Conservation (phyloP, 2,888 invertebrate genomes). For the Crossocerus cetratus region DNA sequence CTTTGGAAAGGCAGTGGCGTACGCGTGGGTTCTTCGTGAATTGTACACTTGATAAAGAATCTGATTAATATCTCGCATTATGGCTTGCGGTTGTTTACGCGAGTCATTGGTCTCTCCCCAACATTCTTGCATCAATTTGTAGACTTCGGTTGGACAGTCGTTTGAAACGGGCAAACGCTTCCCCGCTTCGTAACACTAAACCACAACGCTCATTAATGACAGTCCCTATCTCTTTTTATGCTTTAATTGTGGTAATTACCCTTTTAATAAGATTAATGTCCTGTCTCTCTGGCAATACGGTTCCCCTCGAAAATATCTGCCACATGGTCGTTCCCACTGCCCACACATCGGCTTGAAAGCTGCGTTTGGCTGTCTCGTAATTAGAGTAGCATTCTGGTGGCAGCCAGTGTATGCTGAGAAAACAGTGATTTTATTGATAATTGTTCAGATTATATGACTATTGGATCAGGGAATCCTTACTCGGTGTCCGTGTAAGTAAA, state of each 20-base stretch:
- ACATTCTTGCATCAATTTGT: constrained; percentile 87
- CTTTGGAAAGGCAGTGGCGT: constrained; percentile 79
- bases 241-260: neutral
- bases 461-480: neutral
- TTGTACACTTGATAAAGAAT: constrained; percentile 86
- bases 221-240: too few species aligned
- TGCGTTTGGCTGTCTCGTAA: constrained; percentile 83
- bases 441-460: too few species aligned
- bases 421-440: too few species aligned
- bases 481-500: constrained; percentile 77
- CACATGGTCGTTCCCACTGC: constrained; percentile 94
- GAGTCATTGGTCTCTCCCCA: constrained; percentile 87
- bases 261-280: neutral
- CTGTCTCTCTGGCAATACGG: neutral
- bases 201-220: neutral
- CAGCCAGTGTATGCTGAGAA: constrained; percentile 86
- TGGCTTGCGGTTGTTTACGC: constrained; percentile 88
- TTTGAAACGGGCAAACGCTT: constrained; percentile 83
- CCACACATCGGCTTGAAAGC: constrained; percentile 90
- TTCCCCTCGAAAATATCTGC: constrained; percentile 86
- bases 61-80: constrained; percentile 91
- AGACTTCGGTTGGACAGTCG: constrained; percentile 87
- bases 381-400: constrained; percentile 89
- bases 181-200: constrained; percentile 81
- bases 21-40: constrained; percentile 81